These are phyloP conservation scores for Anarrhichthys ocellatus DNA, from an alignment of 2,113 vertebrate species.

Conservation along the genomic window DNA sequence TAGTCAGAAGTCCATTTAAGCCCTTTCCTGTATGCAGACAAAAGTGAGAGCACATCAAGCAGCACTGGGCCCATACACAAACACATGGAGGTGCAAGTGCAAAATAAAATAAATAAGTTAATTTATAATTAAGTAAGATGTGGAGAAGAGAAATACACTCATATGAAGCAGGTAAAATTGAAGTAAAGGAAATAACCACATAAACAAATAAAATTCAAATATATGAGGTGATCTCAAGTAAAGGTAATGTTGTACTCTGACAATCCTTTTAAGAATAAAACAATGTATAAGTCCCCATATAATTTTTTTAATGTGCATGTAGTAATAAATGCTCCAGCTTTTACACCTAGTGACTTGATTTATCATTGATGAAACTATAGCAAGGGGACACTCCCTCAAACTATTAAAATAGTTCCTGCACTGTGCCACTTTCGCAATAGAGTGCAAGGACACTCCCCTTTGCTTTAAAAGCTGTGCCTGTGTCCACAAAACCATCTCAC, in stretches of 20 bases:
- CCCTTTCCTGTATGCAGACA: background rate
- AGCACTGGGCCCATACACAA: background rate
- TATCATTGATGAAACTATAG: constrained; percentile 14
- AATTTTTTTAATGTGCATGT: background rate
- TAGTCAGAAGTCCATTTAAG: background rate
- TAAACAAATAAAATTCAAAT: background rate
- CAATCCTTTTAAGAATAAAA: background rate
- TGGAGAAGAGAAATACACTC: background rate
- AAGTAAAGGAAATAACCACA: background rate
- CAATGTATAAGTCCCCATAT: background rate
- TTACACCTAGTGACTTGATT: background rate
- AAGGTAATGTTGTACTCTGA: background rate
- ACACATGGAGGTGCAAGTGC: background rate
- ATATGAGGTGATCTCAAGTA: background rate
- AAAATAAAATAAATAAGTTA: background rate
- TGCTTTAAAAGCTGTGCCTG: constrained; percentile 73
- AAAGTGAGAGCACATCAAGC: background rate
- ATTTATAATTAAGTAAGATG: background rate
- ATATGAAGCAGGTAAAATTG: background rate
- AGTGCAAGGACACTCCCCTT: constrained; percentile 67
- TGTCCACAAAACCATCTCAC: constrained; percentile 65
- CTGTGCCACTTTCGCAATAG: constrained; percentile 54
- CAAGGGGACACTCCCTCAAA: constrained; percentile 56
- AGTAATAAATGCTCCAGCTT: background rate
- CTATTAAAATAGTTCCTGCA: constrained; percentile 19